Conservation (phyloP, 2,113 vertebrate species). For the Catharus fuscescens region DNA sequence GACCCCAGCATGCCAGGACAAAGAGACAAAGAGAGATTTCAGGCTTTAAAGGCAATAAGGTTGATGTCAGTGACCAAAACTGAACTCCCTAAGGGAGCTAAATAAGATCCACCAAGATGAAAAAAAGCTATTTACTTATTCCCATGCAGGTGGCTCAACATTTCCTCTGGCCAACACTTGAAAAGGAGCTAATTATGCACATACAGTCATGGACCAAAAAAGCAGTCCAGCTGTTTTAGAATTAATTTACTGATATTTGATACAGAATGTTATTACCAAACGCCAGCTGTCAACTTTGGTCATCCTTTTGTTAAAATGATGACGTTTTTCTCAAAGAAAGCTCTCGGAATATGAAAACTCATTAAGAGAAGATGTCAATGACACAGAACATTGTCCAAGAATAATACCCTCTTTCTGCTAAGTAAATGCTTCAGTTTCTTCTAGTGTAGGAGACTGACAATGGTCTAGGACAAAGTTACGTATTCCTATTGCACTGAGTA, state of each 20-base stretch:
- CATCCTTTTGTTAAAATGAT: constrained; percentile 41
- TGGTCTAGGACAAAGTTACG: background rate
- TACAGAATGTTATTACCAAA: constrained; percentile 3
- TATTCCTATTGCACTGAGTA: background rate
- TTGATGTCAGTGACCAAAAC: background rate
- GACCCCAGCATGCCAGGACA: background rate
- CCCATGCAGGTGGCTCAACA: constrained; percentile 21
- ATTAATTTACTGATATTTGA: constrained; percentile 32
- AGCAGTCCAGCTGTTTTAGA: constrained; percentile 41
- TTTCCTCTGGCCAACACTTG: constrained; percentile 10
- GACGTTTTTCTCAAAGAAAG: constrained; percentile 16
- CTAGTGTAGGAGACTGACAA: background rate
- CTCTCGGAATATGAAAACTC: background rate
- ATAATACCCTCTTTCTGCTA: background rate
- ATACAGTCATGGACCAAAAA: constrained; percentile 17
- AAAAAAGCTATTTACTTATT: constrained; percentile 4
- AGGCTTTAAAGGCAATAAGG: background rate
- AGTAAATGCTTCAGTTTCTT: constrained; percentile 13
- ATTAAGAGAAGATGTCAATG: constrained; percentile 4
- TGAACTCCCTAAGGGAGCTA: background rate
- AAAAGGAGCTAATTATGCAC: constrained; percentile 36
- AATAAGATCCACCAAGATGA: background rate
- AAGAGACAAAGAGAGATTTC: background rate
- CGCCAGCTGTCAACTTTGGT: constrained; percentile 40
- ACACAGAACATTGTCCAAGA: background rate